Evolutionary conservation across 2,113 vertebrate species (phyloP), one percentile per base, ranked within the genome.

Genomic region (Mionectes macconnelli): DNA sequence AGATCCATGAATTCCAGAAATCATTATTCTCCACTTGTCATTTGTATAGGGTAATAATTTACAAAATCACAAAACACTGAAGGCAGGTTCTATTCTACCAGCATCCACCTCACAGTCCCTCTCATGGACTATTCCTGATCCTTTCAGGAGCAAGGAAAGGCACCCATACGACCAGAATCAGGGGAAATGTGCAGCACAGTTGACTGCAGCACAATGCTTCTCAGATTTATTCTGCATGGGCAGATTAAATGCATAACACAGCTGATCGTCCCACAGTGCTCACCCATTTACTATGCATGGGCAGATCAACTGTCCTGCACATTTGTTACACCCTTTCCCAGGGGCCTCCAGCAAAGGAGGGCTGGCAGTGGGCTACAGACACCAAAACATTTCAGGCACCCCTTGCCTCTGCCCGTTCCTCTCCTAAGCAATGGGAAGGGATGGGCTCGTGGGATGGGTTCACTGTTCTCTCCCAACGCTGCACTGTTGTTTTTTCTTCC

Each of bases 241-340:
- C n/a, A 94, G 80, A 95, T 82, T 75, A 94, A 91, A 94, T 55
- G 73, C 84, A 64, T 68, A 93, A 84, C 81, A 94, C 10, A 85
- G 87, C 10, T 69, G 52, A 84, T 39, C 1, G 0, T 59, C 47
- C 39, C 42, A 72, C 90, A 91, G 25, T 59, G 88, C 85, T 94
- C 86, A 74, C 68, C 33, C 3, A 74, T 92, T 95, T 92, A 88
- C 63, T 93, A 80, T 74, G 88, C 95, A 92, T 86, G 92, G 90
- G 50, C 79, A 88, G 76, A 92, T 86, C 88, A 92, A 93, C 93
- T 95, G 90, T 86, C 30, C 68, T 92, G 88, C 86, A 80, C 76
- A 89, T 93, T 96, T 89, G 86, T 90, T 88, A 92, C 75, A 86
- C 85, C 83, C 86, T 68, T 91, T 95, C 78, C 82, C 95, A 94